A percentile compares a stretch with the other conserved stretches of the same genome.
These are phyloP conservation scores for Dorcus parallelipipedus DNA, from an alignment of 2,888 invertebrate genomes.

Conservation along the genomic window DNA sequence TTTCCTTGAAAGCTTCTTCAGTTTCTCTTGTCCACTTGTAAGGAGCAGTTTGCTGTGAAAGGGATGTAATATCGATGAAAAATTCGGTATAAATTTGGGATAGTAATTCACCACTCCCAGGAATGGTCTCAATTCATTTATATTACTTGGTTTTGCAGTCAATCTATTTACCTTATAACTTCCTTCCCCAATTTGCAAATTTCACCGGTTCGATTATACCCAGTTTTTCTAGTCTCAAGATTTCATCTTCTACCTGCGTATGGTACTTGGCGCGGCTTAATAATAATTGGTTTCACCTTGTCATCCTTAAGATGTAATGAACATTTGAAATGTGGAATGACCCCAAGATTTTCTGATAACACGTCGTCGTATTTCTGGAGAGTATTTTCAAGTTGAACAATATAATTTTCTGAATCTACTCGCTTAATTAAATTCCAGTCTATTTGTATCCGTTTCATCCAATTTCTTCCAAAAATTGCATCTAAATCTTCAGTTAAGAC, in stretches of 20 bases:
- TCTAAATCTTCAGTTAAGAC: too few species aligned
- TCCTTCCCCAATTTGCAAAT: slow-evolving; percentile 17
- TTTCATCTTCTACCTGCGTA: too few species aligned
- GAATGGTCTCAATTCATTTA: too few species aligned
- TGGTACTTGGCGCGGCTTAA: too few species aligned
- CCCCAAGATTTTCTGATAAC: neutral
- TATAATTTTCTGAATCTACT: neutral
- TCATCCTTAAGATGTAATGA: neutral
- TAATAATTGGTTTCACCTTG: too few species aligned
- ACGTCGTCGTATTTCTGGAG: slow-evolving; percentile 1
- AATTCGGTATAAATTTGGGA: too few species aligned
- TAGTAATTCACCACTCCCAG: too few species aligned
- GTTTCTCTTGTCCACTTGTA: too few species aligned
- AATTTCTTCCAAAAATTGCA: slow-evolving; percentile 1
- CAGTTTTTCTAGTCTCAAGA: neutral
- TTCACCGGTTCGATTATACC: neutral
- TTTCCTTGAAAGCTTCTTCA: too few species aligned
- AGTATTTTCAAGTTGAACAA: neutral
- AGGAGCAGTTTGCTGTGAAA: too few species aligned
- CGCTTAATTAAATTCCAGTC: neutral
- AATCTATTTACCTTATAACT: slow-evolving; percentile 33
- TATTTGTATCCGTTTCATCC: too few species aligned
- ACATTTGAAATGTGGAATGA: neutral
- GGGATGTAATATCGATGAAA: too few species aligned
- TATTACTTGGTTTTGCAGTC: neutral